Evolutionary conservation across 2,113 vertebrate species (phyloP).

Genomic region (Colossoma macropomum): DNA sequence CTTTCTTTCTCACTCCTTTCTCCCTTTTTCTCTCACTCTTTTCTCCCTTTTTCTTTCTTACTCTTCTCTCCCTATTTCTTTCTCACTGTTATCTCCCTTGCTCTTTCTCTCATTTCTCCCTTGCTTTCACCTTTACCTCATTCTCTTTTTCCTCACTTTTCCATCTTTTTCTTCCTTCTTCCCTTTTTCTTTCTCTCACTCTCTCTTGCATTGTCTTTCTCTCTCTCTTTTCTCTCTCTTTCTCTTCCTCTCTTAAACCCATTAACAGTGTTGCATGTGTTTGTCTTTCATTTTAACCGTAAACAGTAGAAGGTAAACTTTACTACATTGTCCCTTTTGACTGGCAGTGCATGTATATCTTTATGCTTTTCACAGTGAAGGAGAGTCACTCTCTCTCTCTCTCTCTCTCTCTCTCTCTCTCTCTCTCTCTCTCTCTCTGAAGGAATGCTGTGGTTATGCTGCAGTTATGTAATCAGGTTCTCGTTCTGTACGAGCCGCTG

Average conservation of each 20-base stretch:
- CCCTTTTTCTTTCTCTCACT: background rate
- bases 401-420: background rate
- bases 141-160: background rate
- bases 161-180: background rate
- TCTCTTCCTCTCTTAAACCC: background rate
- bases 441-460: constrained; percentile 26
- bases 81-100: constrained; percentile 2
- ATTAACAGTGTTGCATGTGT: too few species aligned
- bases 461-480: constrained; percentile 36
- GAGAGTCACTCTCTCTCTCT: too few species aligned
- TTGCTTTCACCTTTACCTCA: background rate
- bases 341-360: too few species aligned
- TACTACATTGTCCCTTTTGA: too few species aligned
- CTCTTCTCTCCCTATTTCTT: background rate
- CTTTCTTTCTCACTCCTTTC: background rate
- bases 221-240: constrained; percentile 1
- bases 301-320: too few species aligned
- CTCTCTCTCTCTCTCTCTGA: background rate
- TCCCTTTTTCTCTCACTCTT: background rate
- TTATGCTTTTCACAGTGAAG: too few species aligned
- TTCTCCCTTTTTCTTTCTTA: background rate
- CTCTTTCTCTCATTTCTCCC: background rate
- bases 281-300: too few species aligned
- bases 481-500: constrained; percentile 32
- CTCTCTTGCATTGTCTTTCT: background rate